Evolutionary conservation across 2,888 invertebrate species (phyloP), one percentile per base, ranked within the genome.

Genomic region (Pyralis farinalis): DNA sequence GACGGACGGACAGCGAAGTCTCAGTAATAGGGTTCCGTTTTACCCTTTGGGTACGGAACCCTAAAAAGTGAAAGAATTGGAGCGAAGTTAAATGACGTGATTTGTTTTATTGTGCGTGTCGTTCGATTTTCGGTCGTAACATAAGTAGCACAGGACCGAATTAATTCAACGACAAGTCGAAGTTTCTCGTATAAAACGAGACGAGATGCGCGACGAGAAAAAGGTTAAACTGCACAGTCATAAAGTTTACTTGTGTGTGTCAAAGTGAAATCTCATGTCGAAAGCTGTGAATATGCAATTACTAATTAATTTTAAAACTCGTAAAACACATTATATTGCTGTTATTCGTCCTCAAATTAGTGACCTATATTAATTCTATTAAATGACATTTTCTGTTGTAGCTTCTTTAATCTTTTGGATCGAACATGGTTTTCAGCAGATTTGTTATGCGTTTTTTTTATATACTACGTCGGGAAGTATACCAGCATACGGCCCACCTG

Each of bases 131-230:
- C 56, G 66, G 55, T 65, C 63, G 74, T 72, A 76, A 78, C 64
- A 55, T 75, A 83, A 84, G 84, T 84, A 77, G 74, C 67, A 50
- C 82, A 81, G 77, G 78, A 77, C 76, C 66, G 80, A 80, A 84
- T 84, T 81, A 83, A 85, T 85, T 85, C 81, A 75, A 71, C 55
- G 59, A 62, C 51, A 63, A 53, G 58, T 50, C 61, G 58, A 64
- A 83, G 85, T 84, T 79, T 79, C 82, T 85, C 66, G 80, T 78
- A 84, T 84, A 81, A 76, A 77, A 76, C 72, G 75, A 81, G 78
- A 81, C 80, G 69, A 71, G 68, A 55, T 63, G 51, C 60, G 54
- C 67, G 63, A 75, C 75, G 74, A 70, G 76, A 77, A 82, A 77
- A 82, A 80, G 74, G 71, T 75, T 76, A 79, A n/a, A 73, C 68